Base-by-base conservation (phyloP, 2,113 vertebrate species). In the Leiothrix lutea region DNA sequence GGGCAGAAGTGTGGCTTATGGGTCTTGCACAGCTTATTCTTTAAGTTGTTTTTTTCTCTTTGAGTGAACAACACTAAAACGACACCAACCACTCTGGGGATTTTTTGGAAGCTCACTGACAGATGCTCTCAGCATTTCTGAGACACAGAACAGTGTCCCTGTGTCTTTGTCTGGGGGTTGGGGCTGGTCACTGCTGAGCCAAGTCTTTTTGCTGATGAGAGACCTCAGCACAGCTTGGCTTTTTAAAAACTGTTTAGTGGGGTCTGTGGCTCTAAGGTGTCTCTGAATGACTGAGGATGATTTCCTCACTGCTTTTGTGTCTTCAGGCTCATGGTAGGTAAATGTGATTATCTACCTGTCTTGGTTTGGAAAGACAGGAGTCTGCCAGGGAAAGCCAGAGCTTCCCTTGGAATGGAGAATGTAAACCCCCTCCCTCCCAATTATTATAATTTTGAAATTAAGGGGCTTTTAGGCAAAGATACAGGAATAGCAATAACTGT, bases 81-180 rank as follows among this genome's bases (percentile, higher is more conserved):
- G 0, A 36, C 21, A 22, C 11, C 44, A 33, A 70, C n/a, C 38
- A 29, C 42, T n/a, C 50, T 8, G n/a, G 20, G 2, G 1, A 0
- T 18, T 36, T 58, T 78, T 51, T 35, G 9, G 23, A 61, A 86
- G 40, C 14, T 82, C 25, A 2, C 20, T 53, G 33, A 3, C 29
- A 24, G 33, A 26, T 45, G 45, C 38, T 81, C 35, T 33, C 31
- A 42, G 42, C 48, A n/a, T 38, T 62, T 44, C 65, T 58, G 11
- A 44, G 44, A 26, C 53, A 38, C n/a, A 54, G 5, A 74, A 9
- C 24, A 17, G 6, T 17, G 29, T 45, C 33, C 50, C 24, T 71
- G 13, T 14, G 3, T 60, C 35, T 25, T 58, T 86, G 58, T 23
- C 66, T 74, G 64, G 22, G 53, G 40, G 14, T 0, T 84, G 29